Base-by-base conservation (phyloP, 2,113 vertebrate species). In the Grantiella picta region DNA sequence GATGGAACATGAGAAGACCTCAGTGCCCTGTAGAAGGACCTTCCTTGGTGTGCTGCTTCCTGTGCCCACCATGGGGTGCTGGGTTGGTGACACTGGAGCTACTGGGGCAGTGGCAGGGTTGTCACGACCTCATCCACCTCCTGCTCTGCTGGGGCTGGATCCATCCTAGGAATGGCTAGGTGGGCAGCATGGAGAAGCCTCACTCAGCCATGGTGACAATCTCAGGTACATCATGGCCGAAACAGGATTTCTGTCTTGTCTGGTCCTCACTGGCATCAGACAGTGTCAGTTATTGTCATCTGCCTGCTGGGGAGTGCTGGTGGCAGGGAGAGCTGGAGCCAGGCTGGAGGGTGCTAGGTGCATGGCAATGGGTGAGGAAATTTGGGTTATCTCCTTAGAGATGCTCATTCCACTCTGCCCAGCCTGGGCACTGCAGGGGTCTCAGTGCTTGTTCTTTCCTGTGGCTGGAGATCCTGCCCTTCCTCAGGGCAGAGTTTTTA, bases 131-230 rank as follows among this genome's bases (percentile, higher is more conserved):
- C 14, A 12, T 60, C 38, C 56, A 76, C 20, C 35, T 85, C 35
- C 23, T 0, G 3, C 33, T 12, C 10, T 1, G 3, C 44, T 1
- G 3, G 36, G 69, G 33, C 40, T 7, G 8, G 42, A 82, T 79
- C 70, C 79, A 56, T 53, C 57, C 27, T 50, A 75, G 81, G 45
- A 81, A 44, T 17, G n/a, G 28, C 35, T 0, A 0, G 7, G 33
- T 12, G 31, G 45, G 53, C 28, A 31, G 36, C 17, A 13, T 4
- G 29, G 66, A 64, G 49, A 40, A 45, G 7, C 53, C 53, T 64
- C 8, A 1, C 66, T 72, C 1, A 0, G 24, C 80, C 81, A 54
- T 3, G 3, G 31, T 0, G 2, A 21, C 1, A 1, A 44, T 49
- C 49, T 86, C 36, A 36, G 76, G 40, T 64, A 69, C 40, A 17